Evolutionary conservation across 2,888 invertebrate species (phyloP).

Genomic region (Cryptus armator): DNA sequence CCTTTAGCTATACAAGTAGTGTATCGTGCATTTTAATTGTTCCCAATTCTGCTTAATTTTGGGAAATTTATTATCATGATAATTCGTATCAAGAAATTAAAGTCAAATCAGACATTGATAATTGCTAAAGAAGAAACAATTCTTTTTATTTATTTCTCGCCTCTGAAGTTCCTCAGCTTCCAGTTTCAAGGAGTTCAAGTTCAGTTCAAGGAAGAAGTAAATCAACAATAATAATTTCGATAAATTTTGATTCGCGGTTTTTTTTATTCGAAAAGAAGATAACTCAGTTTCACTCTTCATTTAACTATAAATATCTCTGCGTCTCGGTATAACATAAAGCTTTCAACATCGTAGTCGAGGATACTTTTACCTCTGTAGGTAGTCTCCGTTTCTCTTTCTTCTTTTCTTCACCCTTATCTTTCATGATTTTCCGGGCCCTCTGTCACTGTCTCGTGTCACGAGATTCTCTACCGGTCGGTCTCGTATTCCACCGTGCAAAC

Average conservation of each 20-base stretch:
- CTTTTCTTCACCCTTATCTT: constrained; percentile 55
- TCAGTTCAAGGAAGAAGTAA: no score
- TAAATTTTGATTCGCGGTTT: neutral
- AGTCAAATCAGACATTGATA: no score
- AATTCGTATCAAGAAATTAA: no score
- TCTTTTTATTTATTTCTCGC: neutral
- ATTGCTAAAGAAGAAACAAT: no score
- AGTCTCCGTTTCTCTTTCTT: constrained; percentile 41
- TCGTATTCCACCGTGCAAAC: constrained; percentile 42
- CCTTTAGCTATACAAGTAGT: neutral
- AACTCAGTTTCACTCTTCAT: constrained; percentile 39
- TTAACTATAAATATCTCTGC: neutral
- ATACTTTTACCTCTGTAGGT: neutral
- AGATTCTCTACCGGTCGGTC: constrained; percentile 24
- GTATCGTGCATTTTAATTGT: neutral
- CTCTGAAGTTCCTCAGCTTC: neutral
- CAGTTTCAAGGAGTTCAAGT: no score
- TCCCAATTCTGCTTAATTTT: neutral
- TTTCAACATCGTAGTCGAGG: constrained; percentile 30
- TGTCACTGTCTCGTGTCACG: constrained; percentile 31
- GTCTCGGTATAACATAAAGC: constrained; percentile 26
- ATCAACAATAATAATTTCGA: neutral
- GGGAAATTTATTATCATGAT: neutral
- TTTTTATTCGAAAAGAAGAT: neutral
- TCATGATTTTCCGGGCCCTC: constrained; percentile 46